phyloP scores from a whole-genome alignment of 2,113 vertebrate species.

The Seriola aureovittata region DNA sequence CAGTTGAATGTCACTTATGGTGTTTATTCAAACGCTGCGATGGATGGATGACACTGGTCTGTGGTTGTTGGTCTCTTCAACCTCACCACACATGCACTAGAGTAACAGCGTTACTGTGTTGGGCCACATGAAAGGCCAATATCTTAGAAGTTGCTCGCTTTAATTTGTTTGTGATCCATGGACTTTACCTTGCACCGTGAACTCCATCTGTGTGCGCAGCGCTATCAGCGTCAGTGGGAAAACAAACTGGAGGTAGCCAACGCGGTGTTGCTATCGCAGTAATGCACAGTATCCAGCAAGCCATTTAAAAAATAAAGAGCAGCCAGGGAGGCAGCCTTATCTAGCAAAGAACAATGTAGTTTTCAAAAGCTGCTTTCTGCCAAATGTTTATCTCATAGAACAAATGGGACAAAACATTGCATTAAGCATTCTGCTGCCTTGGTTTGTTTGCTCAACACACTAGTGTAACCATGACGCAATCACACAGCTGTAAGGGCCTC shows the following conservation, averaged over 20 bases:
- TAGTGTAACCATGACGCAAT: slow-evolving; percentile 57
- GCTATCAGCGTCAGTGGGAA: slow-evolving; percentile 34
- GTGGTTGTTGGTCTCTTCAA: too few relatives aligned
- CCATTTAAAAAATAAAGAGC: slow-evolving; percentile 52
- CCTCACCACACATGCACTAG: too few relatives aligned
- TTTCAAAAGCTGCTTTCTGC: slow-evolving; percentile 58
- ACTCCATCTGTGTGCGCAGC: slow-evolving; percentile 33
- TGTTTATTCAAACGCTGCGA: too few relatives aligned
- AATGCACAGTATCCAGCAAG: slow-evolving; percentile 58
- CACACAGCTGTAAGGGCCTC: background rate
- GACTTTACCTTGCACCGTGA: slow-evolving; percentile 33
- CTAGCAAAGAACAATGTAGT: slow-evolving; percentile 64
- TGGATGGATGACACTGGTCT: too few relatives aligned
- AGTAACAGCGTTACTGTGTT: background rate
- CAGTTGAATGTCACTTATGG: too few relatives aligned
- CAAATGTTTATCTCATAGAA: slow-evolving; percentile 69
- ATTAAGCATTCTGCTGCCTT: slow-evolving; percentile 33
- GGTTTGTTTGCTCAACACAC: slow-evolving; percentile 21
- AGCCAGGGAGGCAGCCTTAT: slow-evolving; percentile 68
- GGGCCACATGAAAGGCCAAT: background rate
- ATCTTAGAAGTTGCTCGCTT: background rate
- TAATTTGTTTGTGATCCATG: background rate
- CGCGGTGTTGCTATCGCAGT: slow-evolving; percentile 61
- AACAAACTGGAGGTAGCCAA: slow-evolving; percentile 57
- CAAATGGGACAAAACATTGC: slow-evolving; percentile 59